Conservation (phyloP, 2,113 vertebrate genomes). For the Pipra filicauda region DNA sequence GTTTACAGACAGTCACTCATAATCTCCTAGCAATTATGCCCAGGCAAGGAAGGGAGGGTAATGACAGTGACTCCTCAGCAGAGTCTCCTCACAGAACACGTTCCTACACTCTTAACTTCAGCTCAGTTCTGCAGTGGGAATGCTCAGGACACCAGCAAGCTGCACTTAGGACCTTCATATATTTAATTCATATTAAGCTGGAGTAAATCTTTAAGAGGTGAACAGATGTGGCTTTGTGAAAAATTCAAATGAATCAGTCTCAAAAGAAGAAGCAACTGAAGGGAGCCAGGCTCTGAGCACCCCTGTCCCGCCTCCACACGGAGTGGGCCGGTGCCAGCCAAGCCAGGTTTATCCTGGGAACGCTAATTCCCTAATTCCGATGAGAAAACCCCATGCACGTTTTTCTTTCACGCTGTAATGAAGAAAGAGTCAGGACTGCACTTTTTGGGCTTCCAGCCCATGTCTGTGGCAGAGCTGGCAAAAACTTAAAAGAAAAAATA, state of each 20-base stretch:
- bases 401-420: background rate
- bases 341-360: background rate
- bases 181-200: slow-evolving; percentile 20
- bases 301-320: background rate
- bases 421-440: background rate
- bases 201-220: background rate
- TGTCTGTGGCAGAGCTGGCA: slow-evolving; percentile 15
- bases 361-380: background rate
- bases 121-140: background rate
- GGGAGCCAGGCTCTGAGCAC: background rate
- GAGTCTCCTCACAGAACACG: rapidly evolving
- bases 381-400: background rate
- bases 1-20: background rate
- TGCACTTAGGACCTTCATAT: background rate
- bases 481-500: background rate
- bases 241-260: background rate
- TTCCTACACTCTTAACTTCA: background rate
- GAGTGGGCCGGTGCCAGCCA: background rate
- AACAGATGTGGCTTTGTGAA: slow-evolving; percentile 56
- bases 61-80: background rate
- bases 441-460: slow-evolving; percentile 22
- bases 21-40: background rate
- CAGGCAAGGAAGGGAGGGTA: background rate
- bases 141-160: background rate
- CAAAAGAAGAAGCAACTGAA: background rate